These are phyloP conservation scores for Indicator indicator DNA, from an alignment of 2,113 vertebrate species.

Conservation along the genomic window DNA sequence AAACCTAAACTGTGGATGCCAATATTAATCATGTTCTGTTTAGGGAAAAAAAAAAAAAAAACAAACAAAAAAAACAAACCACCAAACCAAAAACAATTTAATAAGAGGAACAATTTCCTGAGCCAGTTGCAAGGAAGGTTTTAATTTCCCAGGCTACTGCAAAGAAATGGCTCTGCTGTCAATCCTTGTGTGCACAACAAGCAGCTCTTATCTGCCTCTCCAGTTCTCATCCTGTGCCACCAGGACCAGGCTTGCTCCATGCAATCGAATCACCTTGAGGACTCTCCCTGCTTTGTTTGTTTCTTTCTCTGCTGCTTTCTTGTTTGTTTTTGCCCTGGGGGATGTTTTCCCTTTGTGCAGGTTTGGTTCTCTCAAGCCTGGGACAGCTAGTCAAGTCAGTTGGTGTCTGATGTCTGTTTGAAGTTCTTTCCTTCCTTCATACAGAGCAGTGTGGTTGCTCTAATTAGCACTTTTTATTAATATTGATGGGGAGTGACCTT, in stretches of 20 bases:
- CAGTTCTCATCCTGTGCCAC: background rate
- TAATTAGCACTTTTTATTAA: background rate
- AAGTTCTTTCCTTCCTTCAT: background rate
- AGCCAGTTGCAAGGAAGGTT: slow-evolving; percentile 20
- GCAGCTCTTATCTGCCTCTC: background rate
- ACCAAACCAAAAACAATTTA: slow-evolving; percentile 8
- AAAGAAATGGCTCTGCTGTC: slow-evolving; percentile 61
- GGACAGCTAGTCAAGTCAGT: background rate
- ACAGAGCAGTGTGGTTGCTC: background rate
- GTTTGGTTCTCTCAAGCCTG: background rate
- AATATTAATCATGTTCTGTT: slow-evolving; percentile 43
- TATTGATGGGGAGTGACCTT: background rate
- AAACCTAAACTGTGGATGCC: slow-evolving; percentile 34
- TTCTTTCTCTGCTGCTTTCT: background rate
- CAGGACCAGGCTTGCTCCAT: background rate
- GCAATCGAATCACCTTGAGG: background rate
- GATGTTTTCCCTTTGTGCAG: background rate
- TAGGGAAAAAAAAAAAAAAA: background rate
- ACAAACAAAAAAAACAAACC: too few species aligned
- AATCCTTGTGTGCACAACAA: slow-evolving; percentile 17
- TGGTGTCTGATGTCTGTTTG: background rate
- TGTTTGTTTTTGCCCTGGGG: background rate
- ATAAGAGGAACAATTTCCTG: slow-evolving; percentile 34
- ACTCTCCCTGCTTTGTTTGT: background rate
- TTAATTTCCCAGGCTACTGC: slow-evolving; percentile 62